Evolutionary conservation across 2,888 invertebrate genomes (phyloP).

Genomic region (Leucophenga montana): DNA sequence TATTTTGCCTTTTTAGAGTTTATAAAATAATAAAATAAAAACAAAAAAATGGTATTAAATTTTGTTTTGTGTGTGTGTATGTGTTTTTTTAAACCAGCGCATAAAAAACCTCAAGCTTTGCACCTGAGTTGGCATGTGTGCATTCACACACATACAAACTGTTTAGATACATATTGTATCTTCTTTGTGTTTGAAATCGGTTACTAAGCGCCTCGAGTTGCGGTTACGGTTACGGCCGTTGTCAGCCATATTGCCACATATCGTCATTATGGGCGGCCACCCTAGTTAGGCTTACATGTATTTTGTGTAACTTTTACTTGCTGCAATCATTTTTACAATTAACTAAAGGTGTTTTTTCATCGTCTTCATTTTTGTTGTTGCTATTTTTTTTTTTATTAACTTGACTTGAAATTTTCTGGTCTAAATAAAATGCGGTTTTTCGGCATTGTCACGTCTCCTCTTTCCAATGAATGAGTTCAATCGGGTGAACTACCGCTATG

Average conservation of each 20-base stretch:
- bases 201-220: constrained; percentile 17
- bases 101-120: constrained; percentile 4
- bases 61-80: constrained; percentile 5
- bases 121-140: constrained; percentile 16
- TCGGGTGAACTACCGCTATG: neutral
- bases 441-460: neutral
- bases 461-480: neutral
- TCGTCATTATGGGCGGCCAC: neutral
- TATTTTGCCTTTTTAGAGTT: constrained; percentile 10
- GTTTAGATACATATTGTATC: neutral
- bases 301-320: constrained; percentile 14
- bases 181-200: constrained; percentile 19
- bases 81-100: neutral
- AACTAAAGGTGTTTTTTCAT: neutral
- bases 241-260: constrained; percentile 21
- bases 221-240: constrained; percentile 1
- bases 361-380: neutral
- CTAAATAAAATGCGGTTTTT: neutral
- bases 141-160: neutral
- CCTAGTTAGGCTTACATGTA: constrained; percentile 1
- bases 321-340: neutral
- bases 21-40: neutral
- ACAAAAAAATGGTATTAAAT: constrained; percentile 19
- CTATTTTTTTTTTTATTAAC: neutral
- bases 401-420: neutral